Evolutionary conservation across 2,888 invertebrate species (phyloP).

Genomic region (Oscheius myriophilus): DNA sequence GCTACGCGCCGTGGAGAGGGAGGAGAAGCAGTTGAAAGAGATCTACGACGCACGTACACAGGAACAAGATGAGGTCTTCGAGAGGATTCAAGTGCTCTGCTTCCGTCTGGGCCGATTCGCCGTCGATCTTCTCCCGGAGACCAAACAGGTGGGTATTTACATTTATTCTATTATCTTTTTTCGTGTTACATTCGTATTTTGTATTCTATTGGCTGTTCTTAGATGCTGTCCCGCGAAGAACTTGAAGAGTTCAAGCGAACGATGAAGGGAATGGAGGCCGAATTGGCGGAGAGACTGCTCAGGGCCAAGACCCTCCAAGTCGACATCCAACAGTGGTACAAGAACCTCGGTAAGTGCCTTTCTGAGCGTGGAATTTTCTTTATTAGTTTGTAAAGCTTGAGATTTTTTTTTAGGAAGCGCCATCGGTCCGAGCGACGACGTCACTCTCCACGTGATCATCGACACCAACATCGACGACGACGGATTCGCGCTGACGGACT

Average conservation of each 20-base stretch:
- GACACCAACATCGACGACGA: slow-evolving; percentile 13
- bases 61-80: slow-evolving; percentile 3
- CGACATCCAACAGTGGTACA: slow-evolving; percentile 12
- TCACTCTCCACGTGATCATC: slow-evolving; percentile 6
- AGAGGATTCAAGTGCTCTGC: neutral
- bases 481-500: slow-evolving; percentile 1
- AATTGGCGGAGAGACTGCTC: neutral
- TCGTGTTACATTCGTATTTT: neutral
- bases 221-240: neutral
- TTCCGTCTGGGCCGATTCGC: neutral
- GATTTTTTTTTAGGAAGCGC: neutral
- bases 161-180: too few relatives aligned
- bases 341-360: neutral
- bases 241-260: neutral
- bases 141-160: slow-evolving; percentile 16
- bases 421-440: slow-evolving; percentile 7
- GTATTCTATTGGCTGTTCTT: neutral
- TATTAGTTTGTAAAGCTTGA: neutral
- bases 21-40: slow-evolving; percentile 5
- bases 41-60: neutral
- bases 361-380: neutral
- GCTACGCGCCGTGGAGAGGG: slow-evolving; percentile 8
- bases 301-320: slow-evolving; percentile 1
- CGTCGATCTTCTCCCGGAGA: slow-evolving; percentile 11
- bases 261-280: slow-evolving; percentile 1